A percentile compares a stretch with the other conserved stretches of the same genome.
Conservation (phyloP, 2,797 vertebrate species). For the Atherinosoma microstoma region DNA sequence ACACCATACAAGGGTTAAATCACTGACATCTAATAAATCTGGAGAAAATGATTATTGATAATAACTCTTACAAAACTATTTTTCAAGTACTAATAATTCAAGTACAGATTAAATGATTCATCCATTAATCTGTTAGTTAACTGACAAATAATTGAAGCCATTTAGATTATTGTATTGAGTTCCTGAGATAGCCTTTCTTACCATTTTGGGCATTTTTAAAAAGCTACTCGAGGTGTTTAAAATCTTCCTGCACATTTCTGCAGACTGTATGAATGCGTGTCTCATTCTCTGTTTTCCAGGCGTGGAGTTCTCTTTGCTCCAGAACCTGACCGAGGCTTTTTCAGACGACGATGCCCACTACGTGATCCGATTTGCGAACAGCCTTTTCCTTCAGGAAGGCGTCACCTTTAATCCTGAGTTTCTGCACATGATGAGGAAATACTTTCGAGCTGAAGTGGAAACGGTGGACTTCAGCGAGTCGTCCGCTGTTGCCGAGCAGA, state of each 20-base stretch:
- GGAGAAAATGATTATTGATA: neutral
- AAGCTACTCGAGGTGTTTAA: neutral
- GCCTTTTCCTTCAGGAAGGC: slow-evolving; percentile 93
- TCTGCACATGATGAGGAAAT: slow-evolving; percentile 91
- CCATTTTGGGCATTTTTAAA: neutral
- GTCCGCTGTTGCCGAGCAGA: slow-evolving; percentile 88
- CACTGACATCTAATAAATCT: neutral
- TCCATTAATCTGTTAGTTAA: too few species aligned
- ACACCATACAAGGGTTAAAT: too few species aligned
- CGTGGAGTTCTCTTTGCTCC: slow-evolving; percentile 91
- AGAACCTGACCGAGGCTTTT: slow-evolving; percentile 88
- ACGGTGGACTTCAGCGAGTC: slow-evolving; percentile 92
- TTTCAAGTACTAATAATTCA: too few species aligned
- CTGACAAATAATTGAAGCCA: too few species aligned
- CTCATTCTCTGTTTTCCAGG: slow-evolving; percentile 76
- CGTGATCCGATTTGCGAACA: slow-evolving; percentile 91
- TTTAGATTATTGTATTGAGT: too few species aligned
- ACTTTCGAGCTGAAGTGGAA: slow-evolving; percentile 91
- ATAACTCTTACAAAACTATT: neutral
- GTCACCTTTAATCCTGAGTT: slow-evolving; percentile 91
- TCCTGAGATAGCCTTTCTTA: neutral
- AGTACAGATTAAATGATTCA: too few species aligned
- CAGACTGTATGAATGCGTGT: neutral
- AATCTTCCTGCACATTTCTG: neutral
- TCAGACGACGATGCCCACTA: slow-evolving; percentile 86